Base-by-base conservation (phyloP, 2,113 vertebrate genomes). In the Anguilla japonica region DNA sequence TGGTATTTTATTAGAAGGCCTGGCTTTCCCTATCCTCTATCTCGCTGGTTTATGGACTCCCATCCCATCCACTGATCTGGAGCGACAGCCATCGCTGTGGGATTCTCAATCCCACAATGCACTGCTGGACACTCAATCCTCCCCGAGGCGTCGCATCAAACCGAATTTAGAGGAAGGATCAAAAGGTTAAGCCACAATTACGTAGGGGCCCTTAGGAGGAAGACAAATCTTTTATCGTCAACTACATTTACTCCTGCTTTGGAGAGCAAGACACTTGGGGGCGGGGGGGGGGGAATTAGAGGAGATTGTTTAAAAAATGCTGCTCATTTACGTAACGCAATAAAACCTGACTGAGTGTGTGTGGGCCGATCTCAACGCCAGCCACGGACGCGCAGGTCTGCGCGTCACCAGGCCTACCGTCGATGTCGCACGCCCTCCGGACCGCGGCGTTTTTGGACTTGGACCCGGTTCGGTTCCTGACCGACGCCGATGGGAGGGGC, bases 371-470 rank as follows among this genome's bases (percentile, higher is more conserved):
- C 15, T 39, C 5, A 5, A 40, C 41, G 34, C 9, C 34, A 80
- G 29, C 34, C 40, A 2, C 18, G 22, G 22, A n/a, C 22, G 41
- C 8, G 53, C 81, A 39, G 43, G 46, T 56, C 26, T n/a, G 8
- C 22, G 34, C n/a, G 1, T 2, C 22, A 56, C 41, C 13, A 43
- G 1, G 82, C 87, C 56, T 88, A 88, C 87, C 87, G 26, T 88
- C 87, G 79, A 88, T 82, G 79, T 88, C 87, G 63, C 20, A 85
- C 20, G 84, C 71, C 81, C 41, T 88, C 60, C 63, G 29, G 8
- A 82, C n/a, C 26, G 81, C 81, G 16, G 83, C 20, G 40, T 88
- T 82, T 83, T 78, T 88, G 56, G 79, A 14, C 53, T 75, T 85
- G 80, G 50, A 56, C 13, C 40, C 50, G 29, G 83, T 56, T 63